phyloP scores from a whole-genome alignment of 92 coral and sea anemone genomes.

The Siderastrea radians region DNA sequence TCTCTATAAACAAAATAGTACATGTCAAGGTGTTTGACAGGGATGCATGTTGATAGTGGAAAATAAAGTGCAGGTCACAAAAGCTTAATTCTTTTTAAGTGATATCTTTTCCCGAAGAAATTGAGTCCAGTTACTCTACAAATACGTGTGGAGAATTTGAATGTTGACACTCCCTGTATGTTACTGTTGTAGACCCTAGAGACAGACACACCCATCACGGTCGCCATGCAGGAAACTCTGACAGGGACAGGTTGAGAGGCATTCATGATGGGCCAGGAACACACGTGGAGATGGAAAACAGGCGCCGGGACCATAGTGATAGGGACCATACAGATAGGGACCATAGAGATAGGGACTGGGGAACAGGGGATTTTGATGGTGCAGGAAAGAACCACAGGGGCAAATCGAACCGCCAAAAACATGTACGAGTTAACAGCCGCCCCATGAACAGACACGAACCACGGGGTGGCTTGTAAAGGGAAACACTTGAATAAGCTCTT shows the following conservation, averaged over 20 bases:
- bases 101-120: too few relatives aligned
- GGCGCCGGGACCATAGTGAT: not conserved
- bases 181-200: not conserved
- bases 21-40: too few relatives aligned
- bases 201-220: not conserved
- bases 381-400: slow-evolving; percentile 37
- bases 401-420: slow-evolving; percentile 64
- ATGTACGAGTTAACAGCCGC: slow-evolving; percentile 76
- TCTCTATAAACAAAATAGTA: too few relatives aligned
- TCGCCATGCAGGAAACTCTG: slow-evolving; percentile 1
- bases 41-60: too few relatives aligned
- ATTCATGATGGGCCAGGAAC: not conserved
- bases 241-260: slow-evolving; percentile 1
- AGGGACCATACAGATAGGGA: slow-evolving; percentile 13
- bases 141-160: too few relatives aligned
- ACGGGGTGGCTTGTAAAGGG: slow-evolving; percentile 21
- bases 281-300: not conserved
- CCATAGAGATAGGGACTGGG: slow-evolving; percentile 45
- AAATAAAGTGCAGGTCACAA: too few relatives aligned
- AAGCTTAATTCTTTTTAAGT: too few relatives aligned
- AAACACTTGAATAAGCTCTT: too few relatives aligned
- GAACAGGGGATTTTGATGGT: slow-evolving; percentile 32
- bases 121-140: too few relatives aligned
- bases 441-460: slow-evolving; percentile 74
- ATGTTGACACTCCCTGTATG: not conserved